Conservation (phyloP, 2,797 vertebrate genomes). For the Merluccius polli region DNA sequence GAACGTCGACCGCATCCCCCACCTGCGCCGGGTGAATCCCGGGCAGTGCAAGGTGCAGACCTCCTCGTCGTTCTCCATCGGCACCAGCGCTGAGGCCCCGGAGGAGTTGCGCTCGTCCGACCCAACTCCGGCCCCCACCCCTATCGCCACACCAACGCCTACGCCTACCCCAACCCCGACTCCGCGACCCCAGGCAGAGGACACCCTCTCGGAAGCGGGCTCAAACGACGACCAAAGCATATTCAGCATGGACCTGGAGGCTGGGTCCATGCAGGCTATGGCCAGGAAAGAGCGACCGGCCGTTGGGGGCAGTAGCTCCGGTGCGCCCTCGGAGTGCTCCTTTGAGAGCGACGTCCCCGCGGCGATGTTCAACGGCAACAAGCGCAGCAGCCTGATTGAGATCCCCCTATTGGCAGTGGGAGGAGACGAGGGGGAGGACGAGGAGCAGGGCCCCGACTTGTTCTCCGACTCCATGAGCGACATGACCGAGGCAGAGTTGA, state of each 20-base stretch:
- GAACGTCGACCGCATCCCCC: slow-evolving; percentile 85
- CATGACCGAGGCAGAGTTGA: slow-evolving; percentile 70
- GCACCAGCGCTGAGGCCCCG: slow-evolving; percentile 42
- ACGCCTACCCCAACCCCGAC: slow-evolving; percentile 32
- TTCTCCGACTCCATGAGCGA: slow-evolving; percentile 77
- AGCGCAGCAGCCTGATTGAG: slow-evolving; percentile 81
- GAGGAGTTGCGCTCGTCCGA: slow-evolving; percentile 54
- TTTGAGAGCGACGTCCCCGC: slow-evolving; percentile 76
- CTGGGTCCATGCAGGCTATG: slow-evolving; percentile 40
- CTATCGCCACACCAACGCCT: slow-evolving; percentile 14
- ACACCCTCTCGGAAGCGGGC: slow-evolving; percentile 62
- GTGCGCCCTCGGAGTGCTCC: slow-evolving; percentile 78
- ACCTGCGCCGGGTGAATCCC: slow-evolving; percentile 80
- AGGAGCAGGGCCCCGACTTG: slow-evolving; percentile 63
- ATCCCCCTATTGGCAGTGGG: slow-evolving; percentile 78
- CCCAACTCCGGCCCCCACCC: slow-evolving; percentile 26
- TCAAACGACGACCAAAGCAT: slow-evolving; percentile 67
- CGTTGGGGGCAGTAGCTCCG: slow-evolving; percentile 70
- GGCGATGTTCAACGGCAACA: slow-evolving; percentile 63
- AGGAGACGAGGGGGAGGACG: slow-evolving; percentile 61
- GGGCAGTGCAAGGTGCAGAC: slow-evolving; percentile 82
- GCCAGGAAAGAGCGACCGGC: slow-evolving; percentile 51
- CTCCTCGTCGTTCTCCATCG: slow-evolving; percentile 83
- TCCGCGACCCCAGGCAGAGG: slow-evolving; percentile 44
- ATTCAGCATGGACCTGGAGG: slow-evolving; percentile 72